Percentiles rank a stretch among this genome's conserved stretches.
phyloP scores from a whole-genome alignment of 2,888 invertebrate species.

The Dione vanillae region DNA sequence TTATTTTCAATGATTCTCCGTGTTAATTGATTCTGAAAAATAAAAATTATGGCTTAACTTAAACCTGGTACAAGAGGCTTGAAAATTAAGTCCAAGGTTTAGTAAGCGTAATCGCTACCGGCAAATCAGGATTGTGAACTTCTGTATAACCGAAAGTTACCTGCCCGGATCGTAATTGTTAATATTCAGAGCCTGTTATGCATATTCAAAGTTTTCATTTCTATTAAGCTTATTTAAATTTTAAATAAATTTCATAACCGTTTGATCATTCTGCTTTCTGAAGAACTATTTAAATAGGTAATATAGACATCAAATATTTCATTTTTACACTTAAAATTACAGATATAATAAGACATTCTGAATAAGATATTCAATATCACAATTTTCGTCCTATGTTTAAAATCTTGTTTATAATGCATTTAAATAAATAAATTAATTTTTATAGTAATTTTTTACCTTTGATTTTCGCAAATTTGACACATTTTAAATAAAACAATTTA shows the following conservation, averaged over 20 bases:
- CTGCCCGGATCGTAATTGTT: conserved; percentile 26
- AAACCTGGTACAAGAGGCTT: conserved; percentile 38
- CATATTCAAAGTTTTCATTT: conserved; percentile 32
- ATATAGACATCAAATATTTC: too few species aligned
- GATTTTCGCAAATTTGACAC: too few species aligned
- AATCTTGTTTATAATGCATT: too few species aligned
- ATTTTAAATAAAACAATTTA: too few species aligned
- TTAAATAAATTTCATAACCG: conserved; percentile 25
- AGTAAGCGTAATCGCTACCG: conserved; percentile 38
- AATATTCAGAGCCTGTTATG: conserved; percentile 30
- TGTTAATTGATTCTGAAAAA: conserved; percentile 40
- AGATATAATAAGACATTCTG: too few species aligned
- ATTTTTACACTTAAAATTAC: too few species aligned
- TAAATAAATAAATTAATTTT: too few species aligned
- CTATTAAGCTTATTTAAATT: conserved; percentile 31
- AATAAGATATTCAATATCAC: too few species aligned
- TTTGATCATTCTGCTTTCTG: conserved; percentile 8
- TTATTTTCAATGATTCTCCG: background rate
- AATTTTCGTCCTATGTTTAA: too few species aligned
- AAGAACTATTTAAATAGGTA: background rate
- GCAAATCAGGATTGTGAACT: conserved; percentile 22
- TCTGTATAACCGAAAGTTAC: conserved; percentile 26
- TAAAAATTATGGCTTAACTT: conserved; percentile 37
- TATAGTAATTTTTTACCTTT: too few species aligned
- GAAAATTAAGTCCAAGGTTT: conserved; percentile 41